Conservation (phyloP, 2,113 vertebrate genomes). For the Diadophis punctatus region DNA sequence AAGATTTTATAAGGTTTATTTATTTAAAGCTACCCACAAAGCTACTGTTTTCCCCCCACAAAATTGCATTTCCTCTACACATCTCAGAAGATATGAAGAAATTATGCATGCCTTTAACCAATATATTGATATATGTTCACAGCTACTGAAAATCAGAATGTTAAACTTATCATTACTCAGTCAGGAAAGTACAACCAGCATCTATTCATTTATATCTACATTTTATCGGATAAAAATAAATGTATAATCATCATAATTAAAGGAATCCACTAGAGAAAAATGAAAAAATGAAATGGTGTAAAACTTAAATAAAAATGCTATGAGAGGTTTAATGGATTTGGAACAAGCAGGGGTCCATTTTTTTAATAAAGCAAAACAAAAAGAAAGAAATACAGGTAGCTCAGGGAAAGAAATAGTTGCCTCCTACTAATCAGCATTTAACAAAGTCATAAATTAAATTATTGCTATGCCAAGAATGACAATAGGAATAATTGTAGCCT, state of each 20-base stretch:
- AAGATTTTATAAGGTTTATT: neutral
- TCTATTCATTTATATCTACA: neutral
- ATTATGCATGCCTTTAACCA: neutral
- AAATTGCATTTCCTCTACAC: neutral
- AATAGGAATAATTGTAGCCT: neutral
- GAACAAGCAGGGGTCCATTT: conserved; percentile 7
- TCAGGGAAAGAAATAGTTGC: neutral
- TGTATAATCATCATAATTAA: conserved; percentile 8
- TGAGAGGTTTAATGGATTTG: neutral
- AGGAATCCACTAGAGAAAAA: conserved; percentile 4
- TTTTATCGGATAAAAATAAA: neutral
- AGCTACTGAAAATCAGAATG: conserved; percentile 6
- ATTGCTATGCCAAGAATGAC: conserved; percentile 6
- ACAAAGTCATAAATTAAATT: conserved; percentile 24
- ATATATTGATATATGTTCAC: neutral
- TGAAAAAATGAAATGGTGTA: conserved; percentile 9
- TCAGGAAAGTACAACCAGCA: conserved; percentile 18
- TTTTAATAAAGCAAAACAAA: conserved; percentile 10
- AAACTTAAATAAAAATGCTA: conserved; percentile 5
- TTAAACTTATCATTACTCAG: conserved; percentile 24
- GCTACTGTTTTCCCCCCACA: neutral
- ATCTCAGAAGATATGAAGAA: neutral
- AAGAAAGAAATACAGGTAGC: neutral
- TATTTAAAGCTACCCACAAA: neutral
- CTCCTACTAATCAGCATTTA: conserved; percentile 1